Percentiles rank a stretch among this genome's conserved stretches.
These are phyloP conservation scores for Drosophila insularis DNA, from an alignment of 1,140 invertebrate species.

Conservation along the genomic window DNA sequence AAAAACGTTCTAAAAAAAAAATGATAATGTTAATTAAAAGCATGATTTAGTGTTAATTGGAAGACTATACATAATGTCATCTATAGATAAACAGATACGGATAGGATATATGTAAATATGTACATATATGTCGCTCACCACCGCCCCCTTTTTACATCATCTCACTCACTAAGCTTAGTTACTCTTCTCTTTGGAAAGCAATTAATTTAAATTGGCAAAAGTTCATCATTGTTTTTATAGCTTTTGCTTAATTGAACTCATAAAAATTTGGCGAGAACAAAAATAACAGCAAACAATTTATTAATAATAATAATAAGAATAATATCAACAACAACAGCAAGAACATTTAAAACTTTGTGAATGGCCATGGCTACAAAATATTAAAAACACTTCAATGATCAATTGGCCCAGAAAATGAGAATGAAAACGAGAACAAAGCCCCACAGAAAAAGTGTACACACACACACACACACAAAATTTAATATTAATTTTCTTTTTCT, in stretches of 20 bases:
- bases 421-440: constrained; percentile 26
- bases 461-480: constrained; percentile 26
- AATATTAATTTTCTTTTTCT: not conserved
- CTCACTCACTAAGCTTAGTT: not conserved
- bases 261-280: constrained; percentile 48
- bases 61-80: constrained; percentile 16
- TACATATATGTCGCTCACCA: not conserved
- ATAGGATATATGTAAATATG: not conserved
- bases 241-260: constrained; percentile 76
- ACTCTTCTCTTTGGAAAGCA: constrained; percentile 36
- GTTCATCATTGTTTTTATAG: constrained; percentile 72
- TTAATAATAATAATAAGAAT: constrained; percentile 8
- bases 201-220: constrained; percentile 70
- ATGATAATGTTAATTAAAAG: constrained; percentile 52
- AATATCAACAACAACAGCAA: constrained; percentile 33
- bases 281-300: not conserved
- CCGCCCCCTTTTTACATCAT: not conserved
- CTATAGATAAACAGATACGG: constrained; percentile 7
- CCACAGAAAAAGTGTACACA: constrained; percentile 38
- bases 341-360: constrained; percentile 11
- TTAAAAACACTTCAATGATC: constrained; percentile 65
- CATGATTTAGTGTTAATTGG: constrained; percentile 77
- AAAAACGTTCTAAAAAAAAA: constrained; percentile 24
- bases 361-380: constrained; percentile 54
- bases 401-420: constrained; percentile 34